Evolutionary conservation across 2,888 invertebrate species (phyloP).

Genomic region (Gibbula magus): DNA sequence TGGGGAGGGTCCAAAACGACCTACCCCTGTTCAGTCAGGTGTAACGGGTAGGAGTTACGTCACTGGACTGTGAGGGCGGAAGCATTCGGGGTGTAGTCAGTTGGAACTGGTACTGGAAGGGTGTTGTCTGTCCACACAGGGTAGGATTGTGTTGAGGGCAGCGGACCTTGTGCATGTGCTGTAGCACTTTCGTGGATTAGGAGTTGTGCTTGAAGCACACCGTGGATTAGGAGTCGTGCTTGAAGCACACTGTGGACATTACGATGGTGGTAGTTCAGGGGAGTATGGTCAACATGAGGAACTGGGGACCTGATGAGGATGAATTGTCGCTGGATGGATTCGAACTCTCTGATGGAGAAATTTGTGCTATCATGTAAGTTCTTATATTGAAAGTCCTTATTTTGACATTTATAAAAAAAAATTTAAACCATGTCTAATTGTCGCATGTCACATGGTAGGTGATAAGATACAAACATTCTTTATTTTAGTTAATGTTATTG

Average conservation of each 20-base stretch:
- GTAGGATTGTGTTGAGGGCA: not conserved
- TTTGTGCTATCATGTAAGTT: constrained; percentile 10
- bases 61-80: not conserved
- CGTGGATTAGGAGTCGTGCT: no score
- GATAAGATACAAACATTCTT: no score
- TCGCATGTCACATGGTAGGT: no score
- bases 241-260: not conserved
- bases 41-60: not conserved
- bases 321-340: constrained; percentile 16
- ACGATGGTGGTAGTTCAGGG: not conserved
- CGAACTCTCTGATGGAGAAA: constrained; percentile 6
- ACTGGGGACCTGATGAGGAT: not conserved
- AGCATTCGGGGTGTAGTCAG: not conserved
- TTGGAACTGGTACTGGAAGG: not conserved
- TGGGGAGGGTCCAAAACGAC: not conserved
- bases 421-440: no score
- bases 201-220: no score
- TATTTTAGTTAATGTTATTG: no score
- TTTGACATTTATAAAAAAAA: no score
- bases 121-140: not conserved
- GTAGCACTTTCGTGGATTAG: no score
- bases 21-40: not conserved
- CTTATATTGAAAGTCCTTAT: not conserved
- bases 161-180: no score
- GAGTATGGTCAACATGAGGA: constrained; percentile 7